Evolutionary conservation across 1,140 invertebrate genomes (phyloP).

Genomic region (Caenorhabditis latens): DNA sequence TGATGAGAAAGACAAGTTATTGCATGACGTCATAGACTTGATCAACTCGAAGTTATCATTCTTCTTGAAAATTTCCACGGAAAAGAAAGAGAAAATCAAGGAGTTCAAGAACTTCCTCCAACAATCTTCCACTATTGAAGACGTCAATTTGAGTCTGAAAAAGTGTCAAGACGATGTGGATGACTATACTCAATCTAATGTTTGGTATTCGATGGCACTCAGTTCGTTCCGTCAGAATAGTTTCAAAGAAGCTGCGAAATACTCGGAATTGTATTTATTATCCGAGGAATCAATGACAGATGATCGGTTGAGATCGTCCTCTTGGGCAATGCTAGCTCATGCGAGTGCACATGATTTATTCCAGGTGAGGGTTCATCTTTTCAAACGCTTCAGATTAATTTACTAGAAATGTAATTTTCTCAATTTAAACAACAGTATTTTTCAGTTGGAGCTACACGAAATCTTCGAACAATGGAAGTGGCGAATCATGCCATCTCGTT

Average conservation of each 20-base stretch:
- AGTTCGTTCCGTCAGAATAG: not conserved
- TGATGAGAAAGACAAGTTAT: constrained; percentile 34
- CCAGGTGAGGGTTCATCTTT: not conserved
- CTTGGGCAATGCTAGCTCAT: constrained; percentile 18
- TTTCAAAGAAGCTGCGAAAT: constrained; percentile 9
- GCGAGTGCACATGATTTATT: constrained; percentile 2
- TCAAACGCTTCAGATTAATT: too few species aligned
- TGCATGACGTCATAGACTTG: not conserved
- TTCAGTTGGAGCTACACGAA: constrained; percentile 10
- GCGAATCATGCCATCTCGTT: constrained; percentile 28
- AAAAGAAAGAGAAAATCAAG: not conserved
- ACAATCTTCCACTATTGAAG: not conserved
- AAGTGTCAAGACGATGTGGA: constrained; percentile 6
- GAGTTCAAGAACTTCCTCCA: not conserved
- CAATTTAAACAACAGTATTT: not conserved
- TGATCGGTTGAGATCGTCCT: not conserved
- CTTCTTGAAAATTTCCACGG: not conserved
- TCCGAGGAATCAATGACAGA: not conserved
- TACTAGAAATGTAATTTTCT: too few species aligned
- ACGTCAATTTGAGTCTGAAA: not conserved
- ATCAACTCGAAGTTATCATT: constrained; percentile 21
- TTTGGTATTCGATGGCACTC: constrained; percentile 26
- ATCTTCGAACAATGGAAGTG: constrained; percentile 19
- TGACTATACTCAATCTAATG: not conserved
- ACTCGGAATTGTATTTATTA: constrained; percentile 30